A percentile compares a stretch with the other conserved stretches of the same genome.
Conservation (phyloP, 2,113 vertebrate species). For the Alosa alosa region DNA sequence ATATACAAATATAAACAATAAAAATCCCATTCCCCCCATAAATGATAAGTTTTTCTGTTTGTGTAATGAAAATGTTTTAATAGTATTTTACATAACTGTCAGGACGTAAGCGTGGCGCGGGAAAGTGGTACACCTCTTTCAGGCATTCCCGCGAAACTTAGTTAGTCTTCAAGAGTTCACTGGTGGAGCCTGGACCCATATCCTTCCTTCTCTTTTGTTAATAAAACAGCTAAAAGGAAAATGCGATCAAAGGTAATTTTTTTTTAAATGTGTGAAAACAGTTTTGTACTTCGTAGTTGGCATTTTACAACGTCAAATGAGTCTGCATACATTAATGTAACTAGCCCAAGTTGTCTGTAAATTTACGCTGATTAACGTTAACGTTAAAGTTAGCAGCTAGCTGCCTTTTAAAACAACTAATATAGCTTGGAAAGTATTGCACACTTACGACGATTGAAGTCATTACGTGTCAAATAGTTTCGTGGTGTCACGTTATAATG, state of each 20-base stretch:
- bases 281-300: no score
- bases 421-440: no score
- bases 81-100: conserved; percentile 50
- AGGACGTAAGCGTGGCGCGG: conserved; percentile 66
- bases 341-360: no score
- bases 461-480: no score
- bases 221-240: conserved; percentile 21
- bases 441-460: no score
- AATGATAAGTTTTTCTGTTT: background rate
- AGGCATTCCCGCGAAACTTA: conserved; percentile 48
- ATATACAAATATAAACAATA: background rate
- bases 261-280: background rate
- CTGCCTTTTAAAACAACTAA: no score
- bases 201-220: background rate
- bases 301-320: background rate
- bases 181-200: conserved; percentile 18
- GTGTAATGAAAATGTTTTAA: background rate
- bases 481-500: no score
- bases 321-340: background rate
- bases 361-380: no score
- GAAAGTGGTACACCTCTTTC: conserved; percentile 47
- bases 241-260: conserved; percentile 59
- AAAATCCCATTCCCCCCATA: background rate
- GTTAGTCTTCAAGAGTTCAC: conserved; percentile 22
- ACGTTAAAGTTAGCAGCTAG: no score